Evolutionary conservation across 2,888 invertebrate genomes (phyloP).

Genomic region (Alloplasta piceator): DNA sequence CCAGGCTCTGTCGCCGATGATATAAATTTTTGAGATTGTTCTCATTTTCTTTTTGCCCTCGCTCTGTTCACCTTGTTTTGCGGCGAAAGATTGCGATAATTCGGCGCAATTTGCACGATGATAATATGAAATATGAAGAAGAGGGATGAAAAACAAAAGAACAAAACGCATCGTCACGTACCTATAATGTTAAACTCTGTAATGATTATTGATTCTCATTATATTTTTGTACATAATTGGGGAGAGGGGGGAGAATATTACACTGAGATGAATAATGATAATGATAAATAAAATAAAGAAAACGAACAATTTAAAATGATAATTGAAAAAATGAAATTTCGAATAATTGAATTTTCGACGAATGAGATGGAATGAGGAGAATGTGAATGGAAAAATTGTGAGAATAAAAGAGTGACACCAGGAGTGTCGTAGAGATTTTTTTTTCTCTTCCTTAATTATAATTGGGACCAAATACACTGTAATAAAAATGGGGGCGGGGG

Average conservation of each 20-base stretch:
- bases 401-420: conserved; percentile 4
- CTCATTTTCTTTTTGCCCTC: background rate
- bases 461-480: conserved; percentile 21
- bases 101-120: conserved; percentile 34
- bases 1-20: background rate
- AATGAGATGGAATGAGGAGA: background rate
- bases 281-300: conserved; percentile 45
- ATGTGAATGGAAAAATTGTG: conserved; percentile 11
- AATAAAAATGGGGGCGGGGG: conserved; percentile 1
- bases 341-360: no score
- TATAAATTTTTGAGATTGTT: background rate
- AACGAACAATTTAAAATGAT: conserved; percentile 21
- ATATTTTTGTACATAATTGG: conserved; percentile 82
- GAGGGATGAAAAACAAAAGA: conserved; percentile 37
- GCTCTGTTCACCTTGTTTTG: background rate
- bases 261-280: conserved; percentile 72
- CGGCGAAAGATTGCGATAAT: conserved; percentile 24
- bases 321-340: background rate
- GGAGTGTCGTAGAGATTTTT: conserved; percentile 26
- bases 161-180: conserved; percentile 73
- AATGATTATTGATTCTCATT: conserved; percentile 80
- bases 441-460: background rate
- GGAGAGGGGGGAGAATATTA: conserved; percentile 73
- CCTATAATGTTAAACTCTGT: conserved; percentile 76
- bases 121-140: conserved; percentile 21